Evolutionary conservation across 2,113 vertebrate species (phyloP), one percentile per base, ranked within the genome.

Genomic region (Noctilio leporinus): DNA sequence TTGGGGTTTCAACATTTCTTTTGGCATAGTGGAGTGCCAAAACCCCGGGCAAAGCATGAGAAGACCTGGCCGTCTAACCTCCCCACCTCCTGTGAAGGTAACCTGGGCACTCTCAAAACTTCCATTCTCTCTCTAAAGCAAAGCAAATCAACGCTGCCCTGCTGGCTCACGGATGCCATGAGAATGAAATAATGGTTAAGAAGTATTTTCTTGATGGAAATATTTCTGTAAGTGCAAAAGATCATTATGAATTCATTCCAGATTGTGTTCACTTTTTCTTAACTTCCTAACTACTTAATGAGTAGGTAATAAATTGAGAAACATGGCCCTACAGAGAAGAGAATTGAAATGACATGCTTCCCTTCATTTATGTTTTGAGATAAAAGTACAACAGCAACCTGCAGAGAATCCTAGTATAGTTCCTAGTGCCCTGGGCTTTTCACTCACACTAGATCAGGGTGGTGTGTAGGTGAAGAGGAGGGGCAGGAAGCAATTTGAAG

Each of bases 221-320:
- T 93, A 73, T 87, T 93, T 91, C 70, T 94, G 53, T 47, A 89
- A 94, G 94, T 95, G 70, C 80, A 86, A 96, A 33, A 69, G 70
- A 93, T 95, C 84, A 93, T 81, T 78, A 53, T 45, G 94, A 93
- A 95, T 95, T 95, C 80, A 89, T 87, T 94, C 70, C 87, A 95
- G 65, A 92, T 94, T 95, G 45, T 57, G 51, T 87, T 95, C 93
- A 94, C 90, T 94, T 96, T 92, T 75, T 57, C 59, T 95, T 75
- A 78, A 94, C 89, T 93, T 95, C 19, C 4, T 94, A 96, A 96
- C 89, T 94, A 92, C 80, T 92, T 95, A 94, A 90, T 95, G 70
- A 93, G 78, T 91, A 90, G 75, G 92, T 92, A 89, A 95, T 62
- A 65, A 86, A 92, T 94, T 49, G 28, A 93, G 95, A 96, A 94